phyloP scores from a whole-genome alignment of 2,797 vertebrate species.

The Discoglossus pictus region DNA sequence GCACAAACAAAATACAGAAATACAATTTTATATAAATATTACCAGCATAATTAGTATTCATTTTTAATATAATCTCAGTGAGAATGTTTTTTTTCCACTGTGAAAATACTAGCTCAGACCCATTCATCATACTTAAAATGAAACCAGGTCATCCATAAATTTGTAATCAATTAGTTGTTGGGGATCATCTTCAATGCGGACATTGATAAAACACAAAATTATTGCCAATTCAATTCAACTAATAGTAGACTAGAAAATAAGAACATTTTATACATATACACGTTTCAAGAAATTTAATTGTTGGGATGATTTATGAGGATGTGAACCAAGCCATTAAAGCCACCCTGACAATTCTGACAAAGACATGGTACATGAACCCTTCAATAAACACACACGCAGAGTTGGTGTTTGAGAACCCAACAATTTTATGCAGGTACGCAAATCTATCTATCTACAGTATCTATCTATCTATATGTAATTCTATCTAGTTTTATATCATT shows the following conservation, averaged over 20 bases:
- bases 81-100: conserved; percentile 25
- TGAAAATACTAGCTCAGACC: neutral
- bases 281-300: conserved; percentile 26
- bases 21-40: too few species aligned
- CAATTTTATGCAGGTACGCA: too few species aligned
- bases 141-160: conserved; percentile 33
- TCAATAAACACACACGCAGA: conserved; percentile 8
- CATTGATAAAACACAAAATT: conserved; percentile 35
- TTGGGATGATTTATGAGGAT: conserved; percentile 18
- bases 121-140: conserved; percentile 27
- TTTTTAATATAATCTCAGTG: conserved; percentile 10
- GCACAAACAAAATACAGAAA: too few species aligned
- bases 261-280: conserved; percentile 28
- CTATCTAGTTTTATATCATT: too few species aligned
- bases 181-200: conserved; percentile 31
- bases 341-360: conserved; percentile 13
- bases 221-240: conserved; percentile 32
- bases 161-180: conserved; percentile 34
- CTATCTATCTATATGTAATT: too few species aligned
- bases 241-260: conserved; percentile 31
- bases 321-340: conserved; percentile 20
- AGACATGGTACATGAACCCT: conserved; percentile 8
- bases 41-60: conserved; percentile 23
- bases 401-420: neutral
- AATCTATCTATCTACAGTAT: too few species aligned